Base-by-base conservation (phyloP, 2,888 invertebrate genomes). In the Kryphioiulus occultus region DNA sequence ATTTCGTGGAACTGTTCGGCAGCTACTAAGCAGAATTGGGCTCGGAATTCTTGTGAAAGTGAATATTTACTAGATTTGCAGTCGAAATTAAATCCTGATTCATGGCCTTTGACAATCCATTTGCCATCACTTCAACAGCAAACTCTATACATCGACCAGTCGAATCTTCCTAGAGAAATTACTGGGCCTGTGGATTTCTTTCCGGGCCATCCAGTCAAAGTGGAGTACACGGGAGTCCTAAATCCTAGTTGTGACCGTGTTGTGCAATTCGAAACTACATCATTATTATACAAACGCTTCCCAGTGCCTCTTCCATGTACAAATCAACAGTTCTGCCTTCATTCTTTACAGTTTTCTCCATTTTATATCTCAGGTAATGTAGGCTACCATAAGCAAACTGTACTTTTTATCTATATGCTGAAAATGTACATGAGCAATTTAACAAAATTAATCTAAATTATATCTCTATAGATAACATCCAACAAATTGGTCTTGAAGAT, bases 261-360 rank as follows among this genome's bases (percentile, higher is more conserved):
- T 12, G 26, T 87, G 53, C 86, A 88, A 86, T 88, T 89, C 42
- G 88, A 87, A 85, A 86, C 88, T 32, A 88, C 88, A 17, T 89
- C 89, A 30, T 59, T 90, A 19, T 59, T 90, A 15, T 90, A 89
- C 83, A 88, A 89, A 32, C 89, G 89, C 5, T 90, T 90, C 87
- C 83, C 86, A 17, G 78, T 87, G 15, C 87, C 87, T 82, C 88
- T 88, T 87, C 89, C 88, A n/a, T 87, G 78, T 44, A 78, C 89
- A 88, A 85, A 53, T 42, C 87, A 83, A 42, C 84, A 85, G 32
- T 87, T 87, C 59, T 88, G 90, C 89, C 85, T 91, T 88, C 90
- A 89, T 88, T 87, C 89, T 82, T 88, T 91, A 9, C 90, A 91
- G 42, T 90, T 92, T 26, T 88, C 91, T 17, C 91, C 92, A 47